Percentiles rank a stretch among this genome's conserved stretches.
Conservation (phyloP, 1,140 invertebrate genomes). For the Ceratosolen fusciceps region DNA sequence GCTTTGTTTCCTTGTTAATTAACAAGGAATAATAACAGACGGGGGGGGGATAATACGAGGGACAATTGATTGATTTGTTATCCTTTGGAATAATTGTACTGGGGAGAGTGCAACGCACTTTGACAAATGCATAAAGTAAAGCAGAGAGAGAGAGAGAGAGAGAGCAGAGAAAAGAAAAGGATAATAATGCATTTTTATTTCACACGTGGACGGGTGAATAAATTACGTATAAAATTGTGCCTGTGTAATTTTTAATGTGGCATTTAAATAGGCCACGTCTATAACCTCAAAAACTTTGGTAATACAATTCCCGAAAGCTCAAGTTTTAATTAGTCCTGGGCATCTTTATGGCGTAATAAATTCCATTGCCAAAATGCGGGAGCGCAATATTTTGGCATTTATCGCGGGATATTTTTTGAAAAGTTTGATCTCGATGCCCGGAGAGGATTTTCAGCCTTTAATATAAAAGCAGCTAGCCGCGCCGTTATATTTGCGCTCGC, state of each 20-base stretch:
- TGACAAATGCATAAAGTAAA: too few relatives aligned
- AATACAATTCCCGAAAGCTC: constrained; percentile 4
- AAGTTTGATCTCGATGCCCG: background rate
- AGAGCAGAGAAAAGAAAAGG: too few relatives aligned
- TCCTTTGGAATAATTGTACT: too few relatives aligned
- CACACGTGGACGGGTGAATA: background rate
- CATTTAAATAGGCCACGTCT: background rate
- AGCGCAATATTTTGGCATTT: background rate
- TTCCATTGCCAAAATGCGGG: constrained; percentile 2
- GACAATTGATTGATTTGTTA: too few relatives aligned
- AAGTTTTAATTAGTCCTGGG: background rate
- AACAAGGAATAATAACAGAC: too few relatives aligned
- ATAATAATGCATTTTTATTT: background rate
- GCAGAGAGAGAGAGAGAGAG: too few relatives aligned
- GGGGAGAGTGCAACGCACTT: too few relatives aligned
- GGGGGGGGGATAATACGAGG: too few relatives aligned
- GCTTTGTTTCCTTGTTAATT: too few relatives aligned
- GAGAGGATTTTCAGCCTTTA: constrained; percentile 13
- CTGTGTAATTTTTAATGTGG: background rate
- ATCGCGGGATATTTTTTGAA: constrained; percentile 4
- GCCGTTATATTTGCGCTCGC: background rate
- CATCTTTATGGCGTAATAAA: constrained; percentile 2
- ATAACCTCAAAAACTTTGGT: background rate
- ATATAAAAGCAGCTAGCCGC: background rate
- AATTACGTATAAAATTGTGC: background rate